phyloP scores from a whole-genome alignment of 2,888 invertebrate species.

The Mallateleia sp. region DNA sequence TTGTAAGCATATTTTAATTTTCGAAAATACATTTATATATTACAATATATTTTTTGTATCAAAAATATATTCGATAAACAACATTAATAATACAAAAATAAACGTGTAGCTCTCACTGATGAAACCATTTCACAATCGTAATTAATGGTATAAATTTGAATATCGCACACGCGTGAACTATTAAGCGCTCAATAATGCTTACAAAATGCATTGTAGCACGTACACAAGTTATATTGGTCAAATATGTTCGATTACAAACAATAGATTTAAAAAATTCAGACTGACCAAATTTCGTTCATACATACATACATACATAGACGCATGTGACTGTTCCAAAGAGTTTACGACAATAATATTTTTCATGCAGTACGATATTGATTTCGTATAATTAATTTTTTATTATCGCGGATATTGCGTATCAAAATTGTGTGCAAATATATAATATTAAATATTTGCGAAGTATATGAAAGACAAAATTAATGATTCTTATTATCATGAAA shows the following conservation, averaged over 20 bases:
- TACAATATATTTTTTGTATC: neutral
- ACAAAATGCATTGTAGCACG: slow-evolving; percentile 3
- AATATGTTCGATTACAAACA: slow-evolving; percentile 23
- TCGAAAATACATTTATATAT: neutral
- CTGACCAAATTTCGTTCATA: neutral
- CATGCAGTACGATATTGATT: too few species aligned
- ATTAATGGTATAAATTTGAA: slow-evolving; percentile 30
- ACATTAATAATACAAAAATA: neutral
- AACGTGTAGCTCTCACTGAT: neutral
- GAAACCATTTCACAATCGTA: slow-evolving; percentile 23
- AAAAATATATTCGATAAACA: neutral
- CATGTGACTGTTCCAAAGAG: neutral
- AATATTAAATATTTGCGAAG: neutral
- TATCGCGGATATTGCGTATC: neutral
- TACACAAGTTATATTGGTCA: slow-evolving; percentile 6
- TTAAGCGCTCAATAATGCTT: slow-evolving; percentile 19
- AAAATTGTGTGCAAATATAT: neutral
- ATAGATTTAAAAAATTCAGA: slow-evolving; percentile 8
- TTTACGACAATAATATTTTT: too few species aligned
- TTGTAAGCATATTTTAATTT: too few species aligned
- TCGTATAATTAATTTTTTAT: too few species aligned
- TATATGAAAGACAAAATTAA: too few species aligned
- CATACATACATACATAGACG: neutral
- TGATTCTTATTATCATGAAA: too few species aligned
- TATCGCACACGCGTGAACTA: slow-evolving; percentile 13